These are phyloP conservation scores for Coccyzus lansbergi DNA, from an alignment of 2,797 vertebrate species.

Conservation along the genomic window DNA sequence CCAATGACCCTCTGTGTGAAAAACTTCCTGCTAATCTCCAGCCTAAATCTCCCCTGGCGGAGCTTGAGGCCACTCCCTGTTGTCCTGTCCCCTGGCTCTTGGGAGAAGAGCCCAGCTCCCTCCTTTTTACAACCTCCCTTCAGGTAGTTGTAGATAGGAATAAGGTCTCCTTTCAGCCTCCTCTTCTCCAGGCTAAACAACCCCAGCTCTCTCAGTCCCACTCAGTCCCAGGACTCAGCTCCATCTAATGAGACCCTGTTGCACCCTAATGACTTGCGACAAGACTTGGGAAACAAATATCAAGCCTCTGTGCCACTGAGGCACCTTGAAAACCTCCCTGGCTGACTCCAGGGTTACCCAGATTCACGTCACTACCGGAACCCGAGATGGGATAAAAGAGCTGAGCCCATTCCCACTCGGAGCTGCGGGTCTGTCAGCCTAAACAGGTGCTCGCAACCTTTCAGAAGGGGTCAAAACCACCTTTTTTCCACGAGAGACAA, in stretches of 20 bases:
- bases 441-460: neutral
- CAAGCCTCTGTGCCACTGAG: accelerated
- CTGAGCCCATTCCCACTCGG: accelerated
- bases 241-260: neutral
- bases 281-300: neutral
- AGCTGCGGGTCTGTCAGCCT: neutral
- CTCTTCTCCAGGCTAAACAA: no score
- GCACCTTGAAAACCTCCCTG: neutral
- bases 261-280: neutral
- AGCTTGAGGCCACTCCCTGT: no score
- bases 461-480: neutral
- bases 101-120: no score
- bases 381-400: neutral
- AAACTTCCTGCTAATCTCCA: no score
- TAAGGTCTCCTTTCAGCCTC: no score
- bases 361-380: neutral
- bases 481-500: neutral
- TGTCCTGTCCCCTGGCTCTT: no score
- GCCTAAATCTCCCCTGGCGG: no score
- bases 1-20: no score
- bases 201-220: no score
- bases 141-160: no score
- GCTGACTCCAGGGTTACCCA: accelerated
- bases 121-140: no score
- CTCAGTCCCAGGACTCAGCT: accelerated